Conservation (phyloP, 2,113 vertebrate genomes). For the Erythrolamprus reginae region DNA sequence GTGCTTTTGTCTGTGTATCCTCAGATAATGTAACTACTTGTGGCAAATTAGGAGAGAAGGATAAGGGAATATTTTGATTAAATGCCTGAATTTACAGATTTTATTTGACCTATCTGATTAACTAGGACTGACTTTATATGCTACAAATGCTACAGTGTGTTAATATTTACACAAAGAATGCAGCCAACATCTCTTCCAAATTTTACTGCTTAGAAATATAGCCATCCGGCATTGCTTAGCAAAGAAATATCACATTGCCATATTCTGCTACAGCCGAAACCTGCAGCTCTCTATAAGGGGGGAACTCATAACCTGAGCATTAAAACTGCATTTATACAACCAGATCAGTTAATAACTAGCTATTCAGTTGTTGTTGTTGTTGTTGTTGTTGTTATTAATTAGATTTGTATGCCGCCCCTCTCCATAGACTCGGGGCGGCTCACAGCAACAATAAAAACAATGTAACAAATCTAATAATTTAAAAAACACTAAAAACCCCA, state of each 20-base stretch:
- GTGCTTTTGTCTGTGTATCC: not conserved
- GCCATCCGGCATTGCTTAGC: not conserved
- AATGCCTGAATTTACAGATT: slow-evolving; percentile 42
- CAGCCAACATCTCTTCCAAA: not conserved
- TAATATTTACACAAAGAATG: not conserved
- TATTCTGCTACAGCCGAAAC: not conserved
- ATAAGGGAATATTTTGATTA: slow-evolving; percentile 39
- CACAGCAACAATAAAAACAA: too few species aligned
- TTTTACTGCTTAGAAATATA: not conserved
- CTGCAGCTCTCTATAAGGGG: not conserved
- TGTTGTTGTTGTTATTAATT: too few species aligned
- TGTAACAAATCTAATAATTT: too few species aligned
- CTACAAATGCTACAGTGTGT: not conserved
- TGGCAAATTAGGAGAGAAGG: not conserved
- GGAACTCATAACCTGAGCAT: not conserved
- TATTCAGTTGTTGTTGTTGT: too few species aligned
- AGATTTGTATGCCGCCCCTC: too few species aligned
- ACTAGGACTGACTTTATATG: slow-evolving; percentile 19
- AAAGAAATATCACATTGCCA: not conserved
- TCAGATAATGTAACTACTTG: not conserved
- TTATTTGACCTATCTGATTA: slow-evolving; percentile 27
- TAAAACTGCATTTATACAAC: not conserved
- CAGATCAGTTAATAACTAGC: not conserved
- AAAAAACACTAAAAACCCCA: too few species aligned
- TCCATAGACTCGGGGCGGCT: too few species aligned